A percentile compares a stretch with the other conserved stretches of the same genome.
Conservation (phyloP, 2,797 vertebrate genomes). For the Mus minutoides region DNA sequence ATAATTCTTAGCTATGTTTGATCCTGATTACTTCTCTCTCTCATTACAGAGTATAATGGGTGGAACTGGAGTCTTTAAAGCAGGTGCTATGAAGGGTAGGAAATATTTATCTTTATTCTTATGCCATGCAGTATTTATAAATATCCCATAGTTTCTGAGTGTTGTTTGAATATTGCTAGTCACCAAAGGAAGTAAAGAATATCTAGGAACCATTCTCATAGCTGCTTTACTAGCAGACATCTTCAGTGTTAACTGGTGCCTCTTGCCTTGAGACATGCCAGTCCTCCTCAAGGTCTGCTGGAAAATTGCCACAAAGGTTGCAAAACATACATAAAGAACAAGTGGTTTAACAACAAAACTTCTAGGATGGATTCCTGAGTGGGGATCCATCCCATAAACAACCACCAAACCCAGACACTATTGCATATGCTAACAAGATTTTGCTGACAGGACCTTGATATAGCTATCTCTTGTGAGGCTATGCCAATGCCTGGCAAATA, state of each 20-base stretch:
- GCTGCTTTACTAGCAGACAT: not conserved
- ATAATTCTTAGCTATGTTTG: not conserved
- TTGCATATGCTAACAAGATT: no score
- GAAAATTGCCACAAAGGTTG: not conserved
- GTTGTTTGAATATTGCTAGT: not conserved
- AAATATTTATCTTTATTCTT: not conserved
- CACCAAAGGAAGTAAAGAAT: not conserved
- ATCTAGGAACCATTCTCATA: not conserved
- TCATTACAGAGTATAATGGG: not conserved
- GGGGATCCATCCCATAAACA: no score
- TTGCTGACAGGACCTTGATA: no score
- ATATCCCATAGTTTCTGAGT: not conserved
- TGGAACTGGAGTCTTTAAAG: not conserved
- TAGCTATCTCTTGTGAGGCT: no score
- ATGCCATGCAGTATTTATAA: not conserved
- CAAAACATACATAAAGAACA: not conserved
- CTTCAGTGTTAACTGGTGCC: not conserved
- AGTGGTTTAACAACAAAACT: not conserved
- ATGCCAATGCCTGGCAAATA: no score
- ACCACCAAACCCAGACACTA: no score
- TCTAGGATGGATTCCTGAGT: not conserved
- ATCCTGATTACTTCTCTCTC: not conserved
- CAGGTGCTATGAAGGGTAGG: not conserved
- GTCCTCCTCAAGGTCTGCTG: not conserved
- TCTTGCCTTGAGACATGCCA: not conserved